Base-by-base conservation (phyloP, 2,797 vertebrate genomes). In the Numenius phaeopus region DNA sequence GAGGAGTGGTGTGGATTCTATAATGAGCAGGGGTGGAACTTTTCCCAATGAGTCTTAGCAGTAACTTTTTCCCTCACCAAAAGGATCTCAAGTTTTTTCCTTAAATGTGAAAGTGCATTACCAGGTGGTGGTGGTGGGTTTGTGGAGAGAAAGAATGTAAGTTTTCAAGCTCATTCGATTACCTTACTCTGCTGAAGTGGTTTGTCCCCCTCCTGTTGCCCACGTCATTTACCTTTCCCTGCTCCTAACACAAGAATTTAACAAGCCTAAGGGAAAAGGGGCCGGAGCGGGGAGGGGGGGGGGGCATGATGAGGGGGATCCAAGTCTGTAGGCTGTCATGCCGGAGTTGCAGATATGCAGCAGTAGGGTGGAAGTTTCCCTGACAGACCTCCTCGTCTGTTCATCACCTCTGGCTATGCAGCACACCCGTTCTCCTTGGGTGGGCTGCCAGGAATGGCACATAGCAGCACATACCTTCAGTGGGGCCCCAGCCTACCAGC, bases 371-470 rank as follows among this genome's bases (percentile, higher is more conserved):
- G 96, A 98, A 97, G 97, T 97, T 97, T 98, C 95, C 98, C 94
- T 98, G 98, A 98, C 95, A 97, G 98, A 97, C 97, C 96, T 89
- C 98, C 98, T 98, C 88, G 78, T 97, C 97, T 98, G 97, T 98
- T 98, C 98, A 98, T 99, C 99, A 98, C 98, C 98, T 98, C 97
- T 97, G 95, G 98, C 98, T 98, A 97, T 90, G 61, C 94, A 98
- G 98, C 98, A 98, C 98, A 98, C 97, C 87, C 95, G 52, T 89
- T 87, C 98, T 98, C 97, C 97, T 97, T 99, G 99, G 99, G 99
- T 99, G 99, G 99, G 98, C 99, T 99, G 98, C 98, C 98, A 98
- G 98, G 98, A 98, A 98, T 93, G 98, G 98, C 97, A 98, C 97
- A 98, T 96, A 98, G 98, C 98, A 98, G 98, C 97, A 67, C 94